phyloP scores from a whole-genome alignment of 2,113 vertebrate species.

The Melanerpes aurifrons region DNA sequence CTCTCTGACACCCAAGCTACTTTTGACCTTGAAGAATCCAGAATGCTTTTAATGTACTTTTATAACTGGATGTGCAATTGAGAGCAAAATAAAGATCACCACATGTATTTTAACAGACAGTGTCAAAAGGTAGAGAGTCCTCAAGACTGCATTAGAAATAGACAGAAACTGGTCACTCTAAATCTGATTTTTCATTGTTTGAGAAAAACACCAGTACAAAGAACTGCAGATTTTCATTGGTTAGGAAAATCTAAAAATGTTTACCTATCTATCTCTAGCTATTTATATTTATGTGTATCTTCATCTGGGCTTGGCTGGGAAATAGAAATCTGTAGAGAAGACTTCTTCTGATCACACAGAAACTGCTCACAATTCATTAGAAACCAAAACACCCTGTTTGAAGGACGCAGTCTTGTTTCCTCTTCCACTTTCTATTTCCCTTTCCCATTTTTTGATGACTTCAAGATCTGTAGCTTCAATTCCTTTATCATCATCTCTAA shows the following conservation, averaged over 20 bases:
- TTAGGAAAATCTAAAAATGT: conserved; percentile 78
- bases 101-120: conserved; percentile 51
- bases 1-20: not conserved
- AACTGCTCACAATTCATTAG: conserved; percentile 45
- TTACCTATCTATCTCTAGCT: conserved; percentile 31
- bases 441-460: conserved; percentile 77
- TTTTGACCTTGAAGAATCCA: conserved; percentile 9
- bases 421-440: conserved; percentile 67
- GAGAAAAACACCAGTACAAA: conserved; percentile 71
- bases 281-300: conserved; percentile 63
- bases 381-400: conserved; percentile 60
- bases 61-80: conserved; percentile 56
- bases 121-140: conserved; percentile 59
- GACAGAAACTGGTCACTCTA: conserved; percentile 60
- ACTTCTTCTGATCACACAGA: conserved; percentile 53
- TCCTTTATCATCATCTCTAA: conserved; percentile 91
- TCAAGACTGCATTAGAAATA: conserved; percentile 68
- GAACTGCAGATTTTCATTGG: conserved; percentile 73
- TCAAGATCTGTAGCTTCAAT: conserved; percentile 91
- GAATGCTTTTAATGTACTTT: not conserved
- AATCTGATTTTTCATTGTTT: conserved; percentile 45
- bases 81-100: conserved; percentile 57
- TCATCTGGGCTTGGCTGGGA: conserved; percentile 51
- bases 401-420: not conserved
- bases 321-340: conserved; percentile 61